Percentiles rank a stretch among this genome's conserved stretches.
phyloP scores from a whole-genome alignment of 2,113 vertebrate species.

The Dicentrarchus labrax region DNA sequence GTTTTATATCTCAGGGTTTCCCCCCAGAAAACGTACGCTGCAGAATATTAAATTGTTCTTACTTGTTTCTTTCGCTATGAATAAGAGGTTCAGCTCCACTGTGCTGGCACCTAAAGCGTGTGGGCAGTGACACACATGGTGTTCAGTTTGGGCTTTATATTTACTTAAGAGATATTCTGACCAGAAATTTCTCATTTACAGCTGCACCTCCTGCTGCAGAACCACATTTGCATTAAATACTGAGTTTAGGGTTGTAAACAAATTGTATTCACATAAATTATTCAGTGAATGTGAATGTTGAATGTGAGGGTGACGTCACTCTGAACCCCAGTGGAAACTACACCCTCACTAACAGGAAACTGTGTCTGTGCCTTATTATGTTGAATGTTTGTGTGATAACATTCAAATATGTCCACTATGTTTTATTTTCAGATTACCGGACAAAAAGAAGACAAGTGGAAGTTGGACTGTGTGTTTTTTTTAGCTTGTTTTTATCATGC shows the following conservation, averaged over 20 bases:
- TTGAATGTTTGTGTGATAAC: neutral
- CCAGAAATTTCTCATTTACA: neutral
- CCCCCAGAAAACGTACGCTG: neutral
- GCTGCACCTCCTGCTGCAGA: neutral
- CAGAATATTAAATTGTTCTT: neutral
- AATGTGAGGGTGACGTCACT: neutral
- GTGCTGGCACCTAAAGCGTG: neutral
- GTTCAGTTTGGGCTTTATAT: neutral
- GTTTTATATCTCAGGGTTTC: neutral
- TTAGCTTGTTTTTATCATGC: neutral
- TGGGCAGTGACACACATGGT: neutral
- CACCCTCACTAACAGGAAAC: neutral
- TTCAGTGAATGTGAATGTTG: too few species aligned
- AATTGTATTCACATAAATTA: neutral
- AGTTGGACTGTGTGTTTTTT: neutral
- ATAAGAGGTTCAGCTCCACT: neutral
- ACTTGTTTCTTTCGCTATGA: too few species aligned
- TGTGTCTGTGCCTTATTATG: neutral
- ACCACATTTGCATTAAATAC: neutral
- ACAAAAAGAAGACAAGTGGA: neutral
- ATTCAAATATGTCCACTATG: neutral
- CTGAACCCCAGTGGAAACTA: neutral
- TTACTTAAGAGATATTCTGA: neutral
- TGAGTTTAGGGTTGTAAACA: neutral
- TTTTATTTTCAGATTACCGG: slow-evolving; percentile 27